phyloP scores from a whole-genome alignment of 1,140 invertebrate genomes.

The Hycleus cichorii region DNA sequence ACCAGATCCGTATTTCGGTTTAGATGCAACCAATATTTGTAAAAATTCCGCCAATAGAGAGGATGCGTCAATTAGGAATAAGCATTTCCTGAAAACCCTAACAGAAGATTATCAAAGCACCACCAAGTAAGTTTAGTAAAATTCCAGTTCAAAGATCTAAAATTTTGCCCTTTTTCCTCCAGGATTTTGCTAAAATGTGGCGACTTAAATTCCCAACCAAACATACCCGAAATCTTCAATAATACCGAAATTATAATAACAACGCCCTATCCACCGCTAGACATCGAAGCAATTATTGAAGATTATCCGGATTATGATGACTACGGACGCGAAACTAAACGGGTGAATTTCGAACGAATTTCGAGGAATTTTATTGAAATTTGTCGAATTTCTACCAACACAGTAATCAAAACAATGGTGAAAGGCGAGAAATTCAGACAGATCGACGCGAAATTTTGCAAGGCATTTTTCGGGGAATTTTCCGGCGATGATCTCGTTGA shows the following conservation, averaged over 20 bases:
- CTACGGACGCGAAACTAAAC: background rate
- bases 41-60: background rate
- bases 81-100: background rate
- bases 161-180: too few species aligned
- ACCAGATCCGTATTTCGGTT: background rate
- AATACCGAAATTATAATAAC: background rate
- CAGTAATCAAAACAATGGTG: background rate
- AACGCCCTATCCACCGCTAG: background rate
- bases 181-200: background rate
- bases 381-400: background rate
- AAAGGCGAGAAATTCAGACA: background rate
- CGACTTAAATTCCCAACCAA: background rate
- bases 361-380: background rate
- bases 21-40: background rate
- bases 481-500: too few species aligned
- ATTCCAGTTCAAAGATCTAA: too few species aligned
- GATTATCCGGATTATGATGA: constrained; percentile 6
- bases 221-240: background rate
- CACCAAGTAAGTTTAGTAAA: too few species aligned
- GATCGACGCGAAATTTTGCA: too few species aligned
- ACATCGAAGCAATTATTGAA: background rate
- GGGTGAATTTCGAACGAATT: background rate
- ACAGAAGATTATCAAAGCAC: background rate
- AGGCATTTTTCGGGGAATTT: too few species aligned
- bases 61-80: background rate